These are phyloP conservation scores for Mythimna vitellina DNA, from an alignment of 2,888 invertebrate species.

Conservation along the genomic window DNA sequence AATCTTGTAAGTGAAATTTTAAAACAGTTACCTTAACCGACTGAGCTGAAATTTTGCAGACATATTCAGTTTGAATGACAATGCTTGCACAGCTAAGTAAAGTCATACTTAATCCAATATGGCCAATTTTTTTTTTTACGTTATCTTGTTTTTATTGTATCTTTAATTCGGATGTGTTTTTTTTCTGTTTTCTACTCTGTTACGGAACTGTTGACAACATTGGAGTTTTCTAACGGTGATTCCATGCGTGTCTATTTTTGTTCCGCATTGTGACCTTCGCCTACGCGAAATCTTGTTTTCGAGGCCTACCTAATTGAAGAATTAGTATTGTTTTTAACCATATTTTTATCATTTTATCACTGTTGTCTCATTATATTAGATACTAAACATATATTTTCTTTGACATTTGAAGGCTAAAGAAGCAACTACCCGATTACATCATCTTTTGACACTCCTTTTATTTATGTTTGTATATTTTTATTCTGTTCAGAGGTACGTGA, in stretches of 20 bases:
- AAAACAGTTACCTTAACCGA: too few species aligned
- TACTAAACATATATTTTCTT: background rate
- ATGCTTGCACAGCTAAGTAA: too few species aligned
- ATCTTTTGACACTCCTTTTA: conserved; percentile 8
- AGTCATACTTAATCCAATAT: too few species aligned
- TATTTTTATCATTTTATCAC: background rate
- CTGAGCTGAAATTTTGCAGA: too few species aligned
- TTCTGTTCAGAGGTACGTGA: conserved; percentile 1
- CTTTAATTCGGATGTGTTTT: too few species aligned
- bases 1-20: too few species aligned
- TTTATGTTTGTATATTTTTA: background rate
- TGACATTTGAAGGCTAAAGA: conserved; percentile 3
- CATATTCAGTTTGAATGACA: too few species aligned
- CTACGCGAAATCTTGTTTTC: background rate
- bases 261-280: background rate
- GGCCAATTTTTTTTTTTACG: too few species aligned
- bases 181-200: background rate
- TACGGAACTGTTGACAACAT: background rate
- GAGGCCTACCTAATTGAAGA: background rate
- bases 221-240: background rate
- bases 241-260: background rate
- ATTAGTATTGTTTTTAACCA: background rate
- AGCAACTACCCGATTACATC: background rate
- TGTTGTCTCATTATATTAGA: background rate
- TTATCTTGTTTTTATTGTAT: too few species aligned